phyloP scores from a whole-genome alignment of 2,797 vertebrate genomes.

The Moxostoma hubbsi region DNA sequence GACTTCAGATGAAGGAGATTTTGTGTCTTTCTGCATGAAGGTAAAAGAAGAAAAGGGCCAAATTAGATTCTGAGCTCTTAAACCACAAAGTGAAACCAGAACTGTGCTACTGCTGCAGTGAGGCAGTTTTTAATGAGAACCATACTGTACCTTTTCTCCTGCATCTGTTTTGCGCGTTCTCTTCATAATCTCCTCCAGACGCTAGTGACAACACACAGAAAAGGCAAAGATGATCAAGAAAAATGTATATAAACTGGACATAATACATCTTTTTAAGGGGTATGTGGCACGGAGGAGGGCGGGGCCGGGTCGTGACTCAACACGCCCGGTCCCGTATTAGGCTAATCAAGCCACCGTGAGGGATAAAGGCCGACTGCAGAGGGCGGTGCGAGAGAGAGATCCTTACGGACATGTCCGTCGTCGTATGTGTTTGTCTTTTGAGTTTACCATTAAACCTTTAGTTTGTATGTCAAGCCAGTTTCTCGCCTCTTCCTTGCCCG shows the following conservation, averaged over 20 bases:
- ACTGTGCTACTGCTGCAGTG: neutral
- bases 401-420: too few relatives aligned
- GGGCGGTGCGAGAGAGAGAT: too few relatives aligned
- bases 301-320: too few relatives aligned
- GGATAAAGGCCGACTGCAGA: too few relatives aligned
- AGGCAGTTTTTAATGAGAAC: slow-evolving; percentile 35
- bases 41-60: slow-evolving; percentile 37
- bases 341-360: too few relatives aligned
- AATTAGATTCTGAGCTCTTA: slow-evolving; percentile 9
- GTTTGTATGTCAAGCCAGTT: too few relatives aligned
- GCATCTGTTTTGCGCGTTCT: slow-evolving; percentile 91
- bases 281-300: too few relatives aligned
- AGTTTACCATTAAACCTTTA: too few relatives aligned
- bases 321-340: too few relatives aligned
- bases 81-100: slow-evolving; percentile 1
- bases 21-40: slow-evolving; percentile 75
- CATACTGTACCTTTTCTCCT: slow-evolving; percentile 83
- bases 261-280: too few relatives aligned
- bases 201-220: slow-evolving; percentile 72
- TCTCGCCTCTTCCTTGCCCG: too few relatives aligned
- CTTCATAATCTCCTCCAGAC: slow-evolving; percentile 98
- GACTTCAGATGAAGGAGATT: slow-evolving; percentile 60
- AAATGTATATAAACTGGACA: neutral
- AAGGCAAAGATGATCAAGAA: neutral
- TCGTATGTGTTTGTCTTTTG: too few relatives aligned